Percentiles rank a stretch among this genome's conserved stretches.
Evolutionary conservation across 2,797 vertebrate genomes (phyloP).

Genomic region (Coilia nasus): DNA sequence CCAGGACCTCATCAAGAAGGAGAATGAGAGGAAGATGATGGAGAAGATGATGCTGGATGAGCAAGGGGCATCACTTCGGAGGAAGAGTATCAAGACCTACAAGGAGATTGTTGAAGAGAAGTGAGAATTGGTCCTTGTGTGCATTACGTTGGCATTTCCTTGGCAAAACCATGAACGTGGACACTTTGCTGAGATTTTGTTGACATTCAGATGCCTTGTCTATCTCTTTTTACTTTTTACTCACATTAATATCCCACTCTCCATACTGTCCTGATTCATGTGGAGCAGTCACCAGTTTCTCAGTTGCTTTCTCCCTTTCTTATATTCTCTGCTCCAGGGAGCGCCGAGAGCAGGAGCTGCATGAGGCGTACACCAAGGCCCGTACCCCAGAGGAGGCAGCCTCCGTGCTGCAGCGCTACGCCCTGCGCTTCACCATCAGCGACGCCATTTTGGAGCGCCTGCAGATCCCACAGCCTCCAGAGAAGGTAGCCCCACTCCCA

Average conservation of each 20-base stretch:
- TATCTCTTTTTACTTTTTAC: too few species aligned
- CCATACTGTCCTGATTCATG: not conserved
- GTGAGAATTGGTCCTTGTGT: slow-evolving; percentile 69
- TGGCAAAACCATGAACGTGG: too few species aligned
- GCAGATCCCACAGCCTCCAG: slow-evolving; percentile 84
- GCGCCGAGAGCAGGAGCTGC: slow-evolving; percentile 87
- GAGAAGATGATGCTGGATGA: slow-evolving; percentile 87
- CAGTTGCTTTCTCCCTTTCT: not conserved
- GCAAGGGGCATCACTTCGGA: slow-evolving; percentile 71
- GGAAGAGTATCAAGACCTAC: slow-evolving; percentile 98
- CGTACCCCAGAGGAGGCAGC: slow-evolving; percentile 88
- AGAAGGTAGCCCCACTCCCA: not conserved
- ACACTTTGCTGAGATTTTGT: too few species aligned
- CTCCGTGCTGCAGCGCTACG: slow-evolving; percentile 89
- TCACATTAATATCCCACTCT: not conserved
- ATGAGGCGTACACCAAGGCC: slow-evolving; percentile 89
- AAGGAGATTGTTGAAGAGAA: slow-evolving; percentile 97
- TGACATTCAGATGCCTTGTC: too few species aligned
- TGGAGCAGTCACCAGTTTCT: not conserved
- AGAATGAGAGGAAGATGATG: slow-evolving; percentile 96
- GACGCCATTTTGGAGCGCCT: slow-evolving; percentile 93
- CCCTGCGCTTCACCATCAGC: slow-evolving; percentile 95
- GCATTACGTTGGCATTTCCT: not conserved
- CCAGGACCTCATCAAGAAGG: slow-evolving; percentile 94
- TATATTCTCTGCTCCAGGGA: slow-evolving; percentile 72